phyloP scores from a whole-genome alignment of 1,140 invertebrate genomes.

The Danaus plexippus region DNA sequence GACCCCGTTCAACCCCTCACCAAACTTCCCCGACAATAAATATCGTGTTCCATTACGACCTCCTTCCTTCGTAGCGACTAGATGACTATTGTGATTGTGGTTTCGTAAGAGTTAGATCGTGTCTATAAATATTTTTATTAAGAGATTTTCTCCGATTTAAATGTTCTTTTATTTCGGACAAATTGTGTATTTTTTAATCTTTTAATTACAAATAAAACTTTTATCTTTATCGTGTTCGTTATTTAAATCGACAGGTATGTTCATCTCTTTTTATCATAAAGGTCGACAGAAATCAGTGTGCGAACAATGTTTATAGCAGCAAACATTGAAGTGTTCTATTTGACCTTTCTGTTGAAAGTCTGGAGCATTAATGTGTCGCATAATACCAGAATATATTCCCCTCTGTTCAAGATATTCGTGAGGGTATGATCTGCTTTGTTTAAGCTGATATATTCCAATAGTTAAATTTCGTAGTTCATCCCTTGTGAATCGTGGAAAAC shows the following conservation, averaged over 20 bases:
- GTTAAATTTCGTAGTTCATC: too few relatives aligned
- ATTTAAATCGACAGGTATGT: constrained; percentile 1
- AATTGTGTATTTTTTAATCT: constrained; percentile 48
- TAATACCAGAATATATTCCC: too few relatives aligned
- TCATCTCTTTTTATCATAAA: too few relatives aligned
- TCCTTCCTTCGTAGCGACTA: constrained; percentile 24
- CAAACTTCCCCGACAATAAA: constrained; percentile 37
- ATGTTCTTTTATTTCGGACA: constrained; percentile 31
- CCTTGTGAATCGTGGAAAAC: too few relatives aligned
- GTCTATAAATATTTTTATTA: constrained; percentile 36
- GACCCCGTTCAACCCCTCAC: constrained; percentile 7
- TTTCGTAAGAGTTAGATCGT: constrained; percentile 22
- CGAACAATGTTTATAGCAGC: too few relatives aligned
- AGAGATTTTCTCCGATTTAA: constrained; percentile 29
- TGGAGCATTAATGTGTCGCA: too few relatives aligned
- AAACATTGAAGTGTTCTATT: too few relatives aligned
- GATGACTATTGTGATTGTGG: constrained; percentile 27
- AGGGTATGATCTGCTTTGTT: too few relatives aligned
- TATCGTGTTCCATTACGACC: constrained; percentile 27
- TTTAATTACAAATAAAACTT: constrained; percentile 39
- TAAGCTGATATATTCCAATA: too few relatives aligned
- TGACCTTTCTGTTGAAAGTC: too few relatives aligned
- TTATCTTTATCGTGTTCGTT: constrained; percentile 21
- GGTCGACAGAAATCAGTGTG: too few relatives aligned
- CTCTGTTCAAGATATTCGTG: too few relatives aligned